Evolutionary conservation across 2,888 invertebrate species (phyloP).

Genomic region (Notodonta dromedarius): DNA sequence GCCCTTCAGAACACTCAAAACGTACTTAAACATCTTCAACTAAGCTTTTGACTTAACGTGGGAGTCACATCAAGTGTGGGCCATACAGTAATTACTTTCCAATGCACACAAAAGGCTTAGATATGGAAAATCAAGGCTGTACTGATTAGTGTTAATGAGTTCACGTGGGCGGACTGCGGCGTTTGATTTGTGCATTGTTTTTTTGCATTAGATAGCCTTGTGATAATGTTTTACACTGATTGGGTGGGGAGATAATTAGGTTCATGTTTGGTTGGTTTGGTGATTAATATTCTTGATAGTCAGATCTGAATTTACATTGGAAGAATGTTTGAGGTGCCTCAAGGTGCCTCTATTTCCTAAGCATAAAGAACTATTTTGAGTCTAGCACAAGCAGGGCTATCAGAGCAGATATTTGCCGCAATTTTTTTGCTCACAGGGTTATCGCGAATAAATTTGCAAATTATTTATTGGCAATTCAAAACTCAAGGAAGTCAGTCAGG

Average conservation of each 20-base stretch:
- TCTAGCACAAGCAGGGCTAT: too few species aligned
- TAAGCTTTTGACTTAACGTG: constrained; percentile 54
- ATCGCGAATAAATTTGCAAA: too few species aligned
- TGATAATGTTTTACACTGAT: constrained; percentile 24
- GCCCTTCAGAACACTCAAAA: constrained; percentile 51
- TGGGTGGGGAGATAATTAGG: constrained; percentile 6
- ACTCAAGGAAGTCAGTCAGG: too few species aligned
- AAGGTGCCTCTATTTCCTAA: too few species aligned
- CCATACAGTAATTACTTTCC: constrained; percentile 68
- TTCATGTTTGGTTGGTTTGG: neutral
- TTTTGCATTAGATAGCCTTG: constrained; percentile 32
- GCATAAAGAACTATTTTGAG: too few species aligned
- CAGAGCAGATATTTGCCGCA: too few species aligned
- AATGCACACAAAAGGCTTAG: constrained; percentile 51
- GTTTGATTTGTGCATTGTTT: constrained; percentile 49
- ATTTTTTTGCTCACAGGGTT: too few species aligned
- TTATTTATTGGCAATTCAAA: too few species aligned
- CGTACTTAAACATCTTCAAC: constrained; percentile 54
- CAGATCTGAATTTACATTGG: neutral
- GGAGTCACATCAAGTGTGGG: constrained; percentile 62
- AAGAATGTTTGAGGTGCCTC: too few species aligned
- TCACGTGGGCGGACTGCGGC: constrained; percentile 42
- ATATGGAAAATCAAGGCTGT: constrained; percentile 44
- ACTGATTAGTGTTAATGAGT: constrained; percentile 46
- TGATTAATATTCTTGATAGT: neutral